Conservation (phyloP, 2,113 vertebrate species). For the Pimephales promelas region DNA sequence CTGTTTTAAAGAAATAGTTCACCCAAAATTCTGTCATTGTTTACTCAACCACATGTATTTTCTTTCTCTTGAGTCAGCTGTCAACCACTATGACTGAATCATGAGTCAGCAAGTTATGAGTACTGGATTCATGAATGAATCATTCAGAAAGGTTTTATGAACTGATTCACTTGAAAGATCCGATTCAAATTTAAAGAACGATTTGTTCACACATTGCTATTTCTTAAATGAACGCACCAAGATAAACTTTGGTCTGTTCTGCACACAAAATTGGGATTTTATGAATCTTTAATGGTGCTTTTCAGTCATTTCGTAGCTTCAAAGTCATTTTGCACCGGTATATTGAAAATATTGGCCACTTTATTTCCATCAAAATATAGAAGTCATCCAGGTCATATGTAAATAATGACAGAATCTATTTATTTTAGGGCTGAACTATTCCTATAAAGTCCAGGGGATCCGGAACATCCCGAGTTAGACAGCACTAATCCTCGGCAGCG, state of each 20-base stretch:
- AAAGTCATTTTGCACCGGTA: neutral
- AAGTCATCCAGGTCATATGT: neutral
- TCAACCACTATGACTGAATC: neutral
- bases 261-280: neutral
- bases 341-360: neutral
- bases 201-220: neutral
- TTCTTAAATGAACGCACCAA: neutral
- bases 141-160: neutral
- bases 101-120: neutral
- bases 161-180: neutral
- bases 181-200: neutral
- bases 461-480: neutral
- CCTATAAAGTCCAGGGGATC: neutral
- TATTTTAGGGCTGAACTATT: neutral
- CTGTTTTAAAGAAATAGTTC: neutral
- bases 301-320: neutral
- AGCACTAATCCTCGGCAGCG: neutral
- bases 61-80: neutral
- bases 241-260: no score
- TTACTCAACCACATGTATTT: neutral
- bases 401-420: neutral
- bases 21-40: neutral
- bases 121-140: neutral
- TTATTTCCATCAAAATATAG: neutral
- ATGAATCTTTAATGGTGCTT: neutral